Conservation (phyloP, 2,888 invertebrate species). For the Rhyacophila evoluta region DNA sequence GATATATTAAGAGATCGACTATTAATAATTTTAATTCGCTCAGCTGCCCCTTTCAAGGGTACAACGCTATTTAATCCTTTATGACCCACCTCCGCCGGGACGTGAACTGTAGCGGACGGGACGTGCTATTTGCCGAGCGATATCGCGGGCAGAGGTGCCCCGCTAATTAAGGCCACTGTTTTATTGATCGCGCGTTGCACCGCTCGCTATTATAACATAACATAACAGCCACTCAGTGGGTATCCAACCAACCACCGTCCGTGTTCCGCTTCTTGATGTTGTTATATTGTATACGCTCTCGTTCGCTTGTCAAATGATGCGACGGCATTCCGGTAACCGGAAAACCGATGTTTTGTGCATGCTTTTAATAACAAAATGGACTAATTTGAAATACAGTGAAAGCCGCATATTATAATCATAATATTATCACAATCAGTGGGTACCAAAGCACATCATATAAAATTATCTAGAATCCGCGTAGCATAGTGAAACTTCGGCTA, state of each 20-base stretch:
- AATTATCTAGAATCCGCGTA: too few species aligned
- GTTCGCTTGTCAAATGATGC: neutral
- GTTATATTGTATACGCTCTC: neutral
- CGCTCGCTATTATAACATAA: neutral
- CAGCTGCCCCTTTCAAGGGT: too few species aligned
- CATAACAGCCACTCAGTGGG: neutral
- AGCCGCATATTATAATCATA: too few species aligned
- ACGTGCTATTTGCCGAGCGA: neutral
- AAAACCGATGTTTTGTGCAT: too few species aligned
- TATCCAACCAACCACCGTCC: neutral
- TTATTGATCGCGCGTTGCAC: slow-evolving; percentile 18
- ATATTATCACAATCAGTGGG: too few species aligned
- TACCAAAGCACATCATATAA: too few species aligned
- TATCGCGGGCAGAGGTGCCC: neutral
- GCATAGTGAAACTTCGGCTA: too few species aligned
- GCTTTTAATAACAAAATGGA: too few species aligned
- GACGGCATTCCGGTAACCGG: too few species aligned
- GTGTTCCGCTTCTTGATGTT: neutral
- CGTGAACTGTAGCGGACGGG: neutral
- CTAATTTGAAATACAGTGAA: too few species aligned
- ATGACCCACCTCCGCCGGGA: neutral
- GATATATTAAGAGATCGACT: too few species aligned
- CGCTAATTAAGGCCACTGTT: slow-evolving; percentile 17
- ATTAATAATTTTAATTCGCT: too few species aligned
- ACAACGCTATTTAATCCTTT: neutral